phyloP scores from a whole-genome alignment of 2,888 invertebrate species.

The Cephus pulcher region DNA sequence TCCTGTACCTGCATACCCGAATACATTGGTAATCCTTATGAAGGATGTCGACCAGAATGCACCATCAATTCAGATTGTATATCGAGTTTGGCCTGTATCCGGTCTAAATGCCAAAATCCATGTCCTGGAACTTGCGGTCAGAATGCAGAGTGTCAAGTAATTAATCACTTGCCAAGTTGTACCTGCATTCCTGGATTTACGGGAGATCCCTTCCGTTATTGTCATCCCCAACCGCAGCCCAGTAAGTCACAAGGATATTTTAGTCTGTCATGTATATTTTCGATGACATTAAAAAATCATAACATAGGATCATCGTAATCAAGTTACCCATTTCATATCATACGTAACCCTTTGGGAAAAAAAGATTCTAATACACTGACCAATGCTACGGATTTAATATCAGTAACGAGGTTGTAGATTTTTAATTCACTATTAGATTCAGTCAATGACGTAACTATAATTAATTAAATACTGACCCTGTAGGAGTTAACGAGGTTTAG shows the following conservation, averaged over 20 bases:
- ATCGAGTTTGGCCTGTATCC: constrained; percentile 72
- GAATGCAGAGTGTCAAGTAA: constrained; percentile 77
- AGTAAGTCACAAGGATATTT: not conserved
- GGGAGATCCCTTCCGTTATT: constrained; percentile 81
- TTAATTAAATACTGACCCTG: not conserved
- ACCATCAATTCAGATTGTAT: constrained; percentile 72
- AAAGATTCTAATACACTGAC: not conserved
- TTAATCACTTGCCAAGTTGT: constrained; percentile 82
- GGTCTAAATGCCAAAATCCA: constrained; percentile 74
- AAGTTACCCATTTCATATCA: not conserved
- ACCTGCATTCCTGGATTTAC: constrained; percentile 73
- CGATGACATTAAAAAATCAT: not conserved
- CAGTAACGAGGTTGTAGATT: not conserved
- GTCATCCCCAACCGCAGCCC: constrained; percentile 53
- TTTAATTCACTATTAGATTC: not conserved
- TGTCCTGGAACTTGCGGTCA: constrained; percentile 76
- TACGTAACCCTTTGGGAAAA: not conserved
- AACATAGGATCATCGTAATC: not conserved
- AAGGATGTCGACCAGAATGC: constrained; percentile 71
- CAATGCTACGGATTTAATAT: not conserved
- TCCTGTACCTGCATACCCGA: constrained; percentile 76
- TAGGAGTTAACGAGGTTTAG: not conserved
- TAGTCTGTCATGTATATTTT: not conserved
- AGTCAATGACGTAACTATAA: not conserved
- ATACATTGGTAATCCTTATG: constrained; percentile 72